Evolutionary conservation across 2,888 invertebrate species (phyloP).

Genomic region (Caenorhabditis sp.): DNA sequence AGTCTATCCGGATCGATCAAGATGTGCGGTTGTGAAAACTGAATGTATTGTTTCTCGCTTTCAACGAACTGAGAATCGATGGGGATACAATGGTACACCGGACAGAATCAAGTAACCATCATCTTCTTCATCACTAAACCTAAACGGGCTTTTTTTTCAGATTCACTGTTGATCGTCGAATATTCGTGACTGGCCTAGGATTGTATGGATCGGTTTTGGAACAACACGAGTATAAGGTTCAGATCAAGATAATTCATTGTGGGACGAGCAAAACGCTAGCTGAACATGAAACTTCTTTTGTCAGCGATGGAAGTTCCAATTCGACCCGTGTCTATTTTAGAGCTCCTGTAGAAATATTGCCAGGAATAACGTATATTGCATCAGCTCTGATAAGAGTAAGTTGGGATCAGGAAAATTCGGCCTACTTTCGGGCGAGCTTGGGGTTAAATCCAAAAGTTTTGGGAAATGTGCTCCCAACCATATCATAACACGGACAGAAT

Average conservation of each 20-base stretch:
- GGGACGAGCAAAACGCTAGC: constrained; percentile 81
- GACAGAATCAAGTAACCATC: constrained; percentile 79
- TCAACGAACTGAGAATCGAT: constrained; percentile 81
- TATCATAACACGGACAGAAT: too few species aligned
- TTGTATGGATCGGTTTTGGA: constrained; percentile 85
- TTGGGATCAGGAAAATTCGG: neutral
- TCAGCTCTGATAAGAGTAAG: constrained; percentile 81
- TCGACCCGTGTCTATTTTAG: constrained; percentile 75
- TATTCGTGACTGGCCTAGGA: constrained; percentile 85
- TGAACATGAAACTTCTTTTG: constrained; percentile 81
- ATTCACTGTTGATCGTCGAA: constrained; percentile 82
- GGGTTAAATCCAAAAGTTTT: too few species aligned
- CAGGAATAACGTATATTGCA: constrained; percentile 83
- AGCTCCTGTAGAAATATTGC: constrained; percentile 82
- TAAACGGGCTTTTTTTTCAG: constrained; percentile 72
- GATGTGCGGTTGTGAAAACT: constrained; percentile 38
- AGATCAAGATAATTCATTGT: constrained; percentile 76
- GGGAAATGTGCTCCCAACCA: too few species aligned
- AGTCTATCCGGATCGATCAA: constrained; percentile 74
- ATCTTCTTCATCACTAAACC: too few species aligned
- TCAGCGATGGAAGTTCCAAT: constrained; percentile 83
- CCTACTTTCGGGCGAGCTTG: too few species aligned
- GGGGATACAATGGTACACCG: constrained; percentile 86
- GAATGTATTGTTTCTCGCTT: constrained; percentile 74
- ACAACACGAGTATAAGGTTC: constrained; percentile 78